Percentiles rank a stretch among this genome's conserved stretches.
Conservation (phyloP, 2,888 invertebrate genomes). For the Coenonympha arcania region DNA sequence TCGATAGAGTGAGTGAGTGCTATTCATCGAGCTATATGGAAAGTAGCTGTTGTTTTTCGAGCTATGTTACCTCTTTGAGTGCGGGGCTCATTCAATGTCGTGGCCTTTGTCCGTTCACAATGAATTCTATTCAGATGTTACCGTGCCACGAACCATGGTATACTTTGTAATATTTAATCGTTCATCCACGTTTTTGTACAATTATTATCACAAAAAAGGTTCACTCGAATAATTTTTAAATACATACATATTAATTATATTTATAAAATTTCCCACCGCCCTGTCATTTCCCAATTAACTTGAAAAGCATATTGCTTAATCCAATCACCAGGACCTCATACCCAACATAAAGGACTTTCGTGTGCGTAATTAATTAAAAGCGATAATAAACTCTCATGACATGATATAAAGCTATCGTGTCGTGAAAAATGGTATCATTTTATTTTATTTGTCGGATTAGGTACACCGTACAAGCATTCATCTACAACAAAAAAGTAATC, state of each 20-base stretch:
- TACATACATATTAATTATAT: not conserved
- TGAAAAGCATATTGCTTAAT: too few relatives aligned
- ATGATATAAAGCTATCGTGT: too few relatives aligned
- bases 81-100: conserved; percentile 18
- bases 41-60: conserved; percentile 20
- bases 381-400: too few relatives aligned
- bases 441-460: too few relatives aligned
- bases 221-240: not conserved
- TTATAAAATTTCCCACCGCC: too few relatives aligned
- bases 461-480: too few relatives aligned
- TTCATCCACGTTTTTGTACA: not conserved
- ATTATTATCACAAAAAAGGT: not conserved
- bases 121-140: conserved; percentile 12
- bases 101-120: conserved; percentile 18
- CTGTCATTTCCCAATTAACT: too few relatives aligned
- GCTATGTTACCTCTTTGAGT: conserved; percentile 20
- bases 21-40: conserved; percentile 15
- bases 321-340: too few relatives aligned
- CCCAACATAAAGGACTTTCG: too few relatives aligned
- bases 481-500: too few relatives aligned
- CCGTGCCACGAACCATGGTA: conserved; percentile 1
- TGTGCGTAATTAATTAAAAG: too few relatives aligned
- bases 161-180: conserved; percentile 1
- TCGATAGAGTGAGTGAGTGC: not conserved
- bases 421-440: too few relatives aligned